A percentile compares a stretch with the other conserved stretches of the same genome.
These are phyloP conservation scores for Nowickia ferox DNA, from an alignment of 2,888 invertebrate species.

Conservation along the genomic window DNA sequence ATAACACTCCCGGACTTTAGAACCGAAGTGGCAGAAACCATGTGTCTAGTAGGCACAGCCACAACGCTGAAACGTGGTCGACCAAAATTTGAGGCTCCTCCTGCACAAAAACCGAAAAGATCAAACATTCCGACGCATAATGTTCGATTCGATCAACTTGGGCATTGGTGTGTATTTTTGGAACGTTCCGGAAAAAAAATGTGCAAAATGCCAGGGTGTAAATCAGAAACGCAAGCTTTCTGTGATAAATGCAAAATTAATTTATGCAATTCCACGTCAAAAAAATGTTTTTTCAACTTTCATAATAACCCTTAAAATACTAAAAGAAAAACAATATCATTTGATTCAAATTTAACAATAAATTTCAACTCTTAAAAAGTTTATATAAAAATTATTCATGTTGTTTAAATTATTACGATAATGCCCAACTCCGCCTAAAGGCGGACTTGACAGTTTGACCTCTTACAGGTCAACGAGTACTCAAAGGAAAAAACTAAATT, in stretches of 20 bases:
- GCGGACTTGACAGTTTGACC: background rate
- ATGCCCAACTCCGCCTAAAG: background rate
- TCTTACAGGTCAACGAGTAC: background rate
- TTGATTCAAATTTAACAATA: no score
- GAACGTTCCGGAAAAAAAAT: background rate
- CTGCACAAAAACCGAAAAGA: slow-evolving; percentile 9
- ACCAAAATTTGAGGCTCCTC: background rate
- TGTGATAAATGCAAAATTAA: slow-evolving; percentile 27
- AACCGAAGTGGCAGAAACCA: slow-evolving; percentile 8
- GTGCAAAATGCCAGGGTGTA: slow-evolving; percentile 9
- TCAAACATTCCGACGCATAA: background rate
- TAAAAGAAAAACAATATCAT: background rate
- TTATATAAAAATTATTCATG: background rate
- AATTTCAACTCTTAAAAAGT: no score
- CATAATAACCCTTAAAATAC: background rate
- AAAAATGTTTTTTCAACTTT: background rate
- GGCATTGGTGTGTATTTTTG: slow-evolving; percentile 7
- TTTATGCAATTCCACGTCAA: slow-evolving; percentile 4
- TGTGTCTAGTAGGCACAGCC: background rate
- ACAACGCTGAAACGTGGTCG: background rate
- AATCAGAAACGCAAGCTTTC: slow-evolving; percentile 24
- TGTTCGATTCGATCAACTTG: slow-evolving; percentile 4
- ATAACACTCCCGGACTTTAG: slow-evolving; percentile 9
- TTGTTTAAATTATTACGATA: background rate
- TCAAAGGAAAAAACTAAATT: background rate